These are phyloP conservation scores for Scleropages formosus DNA, from an alignment of 2,797 vertebrate species.

Conservation along the genomic window DNA sequence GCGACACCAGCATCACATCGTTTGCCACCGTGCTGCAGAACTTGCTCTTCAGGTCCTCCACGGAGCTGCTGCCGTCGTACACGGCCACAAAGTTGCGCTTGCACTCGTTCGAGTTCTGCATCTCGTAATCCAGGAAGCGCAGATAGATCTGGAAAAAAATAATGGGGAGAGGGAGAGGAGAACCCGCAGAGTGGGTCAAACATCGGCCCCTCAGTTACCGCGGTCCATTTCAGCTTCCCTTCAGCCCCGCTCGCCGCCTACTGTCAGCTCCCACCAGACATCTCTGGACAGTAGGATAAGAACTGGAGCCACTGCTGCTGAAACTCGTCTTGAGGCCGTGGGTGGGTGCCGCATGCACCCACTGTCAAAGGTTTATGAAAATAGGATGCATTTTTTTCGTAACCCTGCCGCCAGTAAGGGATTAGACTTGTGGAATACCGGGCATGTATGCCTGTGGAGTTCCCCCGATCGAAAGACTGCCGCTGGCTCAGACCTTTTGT, in stretches of 20 bases:
- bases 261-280: neutral
- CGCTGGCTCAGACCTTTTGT: neutral
- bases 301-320: neutral
- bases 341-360: neutral
- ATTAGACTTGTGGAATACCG: neutral
- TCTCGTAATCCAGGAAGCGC: conserved; percentile 96
- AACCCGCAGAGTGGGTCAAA: neutral
- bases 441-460: neutral
- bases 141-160: conserved; percentile 87
- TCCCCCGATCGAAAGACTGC: neutral
- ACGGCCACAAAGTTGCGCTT: conserved; percentile 98
- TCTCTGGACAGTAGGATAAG: neutral
- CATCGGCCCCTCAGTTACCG: neutral
- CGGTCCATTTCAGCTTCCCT: neutral
- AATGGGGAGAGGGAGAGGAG: neutral
- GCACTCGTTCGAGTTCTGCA: conserved; percentile 98
- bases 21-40: conserved; percentile 98
- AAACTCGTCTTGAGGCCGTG: neutral
- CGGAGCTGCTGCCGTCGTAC: conserved; percentile 92
- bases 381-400: neutral
- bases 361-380: conserved; percentile 5
- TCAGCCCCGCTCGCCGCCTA: neutral
- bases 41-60: conserved; percentile 94
- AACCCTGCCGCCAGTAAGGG: neutral
- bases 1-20: conserved; percentile 90